A percentile compares a stretch with the other conserved stretches of the same genome.
These are phyloP conservation scores for Caenorhabditis inopinata DNA, from an alignment of 1,140 invertebrate genomes.

Conservation along the genomic window DNA sequence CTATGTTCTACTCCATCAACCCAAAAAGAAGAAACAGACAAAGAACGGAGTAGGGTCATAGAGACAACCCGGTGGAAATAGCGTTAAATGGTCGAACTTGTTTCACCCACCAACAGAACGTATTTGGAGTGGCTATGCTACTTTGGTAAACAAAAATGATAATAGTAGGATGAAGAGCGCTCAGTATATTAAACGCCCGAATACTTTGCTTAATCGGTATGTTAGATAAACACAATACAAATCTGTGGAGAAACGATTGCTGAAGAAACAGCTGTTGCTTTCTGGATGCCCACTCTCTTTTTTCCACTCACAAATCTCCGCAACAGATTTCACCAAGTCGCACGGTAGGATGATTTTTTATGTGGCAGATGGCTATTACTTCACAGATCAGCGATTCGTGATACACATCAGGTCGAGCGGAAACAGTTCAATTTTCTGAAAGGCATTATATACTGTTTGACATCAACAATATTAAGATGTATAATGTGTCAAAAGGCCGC, in stretches of 20 bases:
- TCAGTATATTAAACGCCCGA: neutral
- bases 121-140: neutral
- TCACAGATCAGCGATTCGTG: too few species aligned
- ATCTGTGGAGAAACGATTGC: neutral
- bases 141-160: constrained; percentile 11
- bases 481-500: neutral
- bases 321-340: constrained; percentile 1
- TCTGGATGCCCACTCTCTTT: neutral
- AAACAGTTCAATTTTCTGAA: neutral
- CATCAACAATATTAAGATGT: neutral
- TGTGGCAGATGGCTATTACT: neutral
- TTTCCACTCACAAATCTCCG: neutral
- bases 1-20: constrained; percentile 4
- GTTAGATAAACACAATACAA: constrained; percentile 33
- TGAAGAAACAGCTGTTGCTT: constrained; percentile 30
- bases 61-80: constrained; percentile 8
- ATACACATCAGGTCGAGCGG: neutral
- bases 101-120: neutral
- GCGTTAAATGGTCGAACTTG: neutral
- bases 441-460: neutral
- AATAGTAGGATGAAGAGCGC: neutral
- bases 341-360: constrained; percentile 4
- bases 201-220: constrained; percentile 5
- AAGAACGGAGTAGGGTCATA: neutral
- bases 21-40: neutral